Percentiles rank a stretch among this genome's conserved stretches.
Evolutionary conservation across 2,888 invertebrate species (phyloP).

Genomic region (Scaptomyza parva): DNA sequence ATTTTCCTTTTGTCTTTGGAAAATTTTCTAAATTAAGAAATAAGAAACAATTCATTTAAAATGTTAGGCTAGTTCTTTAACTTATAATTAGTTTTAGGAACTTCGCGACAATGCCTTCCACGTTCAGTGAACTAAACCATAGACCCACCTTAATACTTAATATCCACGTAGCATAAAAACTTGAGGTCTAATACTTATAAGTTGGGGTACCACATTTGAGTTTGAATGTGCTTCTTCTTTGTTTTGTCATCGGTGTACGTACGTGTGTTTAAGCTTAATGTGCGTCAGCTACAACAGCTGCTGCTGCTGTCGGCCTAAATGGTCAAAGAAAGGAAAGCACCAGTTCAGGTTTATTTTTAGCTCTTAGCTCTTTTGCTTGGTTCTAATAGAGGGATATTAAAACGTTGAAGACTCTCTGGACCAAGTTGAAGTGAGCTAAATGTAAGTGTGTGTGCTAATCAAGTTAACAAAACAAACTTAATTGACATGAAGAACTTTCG

Average conservation of each 20-base stretch:
- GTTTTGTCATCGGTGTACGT: constrained; percentile 11
- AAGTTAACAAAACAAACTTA: constrained; percentile 32
- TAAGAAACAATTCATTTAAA: too few relatives aligned
- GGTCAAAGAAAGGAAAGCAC: neutral
- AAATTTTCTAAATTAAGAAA: too few relatives aligned
- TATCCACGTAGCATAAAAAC: neutral
- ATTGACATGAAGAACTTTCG: constrained; percentile 39
- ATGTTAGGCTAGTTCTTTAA: too few relatives aligned
- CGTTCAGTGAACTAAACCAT: neutral
- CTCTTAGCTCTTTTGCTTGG: neutral
- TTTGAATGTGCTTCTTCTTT: neutral
- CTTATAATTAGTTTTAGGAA: too few relatives aligned
- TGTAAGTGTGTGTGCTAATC: constrained; percentile 23
- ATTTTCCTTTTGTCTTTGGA: too few relatives aligned
- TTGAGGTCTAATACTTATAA: neutral
- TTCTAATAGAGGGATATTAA: constrained; percentile 3
- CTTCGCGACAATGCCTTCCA: too few relatives aligned
- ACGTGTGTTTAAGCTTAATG: constrained; percentile 49
- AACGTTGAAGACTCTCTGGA: neutral
- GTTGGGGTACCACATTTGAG: neutral
- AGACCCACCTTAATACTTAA: neutral
- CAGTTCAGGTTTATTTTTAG: constrained; percentile 15
- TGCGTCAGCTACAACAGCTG: constrained; percentile 50
- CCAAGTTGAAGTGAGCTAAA: neutral
- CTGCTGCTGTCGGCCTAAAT: constrained; percentile 15